Evolutionary conservation across 2,797 vertebrate genomes (phyloP), one percentile per base, ranked within the genome.

Genomic region (Calcarius lapponicus): DNA sequence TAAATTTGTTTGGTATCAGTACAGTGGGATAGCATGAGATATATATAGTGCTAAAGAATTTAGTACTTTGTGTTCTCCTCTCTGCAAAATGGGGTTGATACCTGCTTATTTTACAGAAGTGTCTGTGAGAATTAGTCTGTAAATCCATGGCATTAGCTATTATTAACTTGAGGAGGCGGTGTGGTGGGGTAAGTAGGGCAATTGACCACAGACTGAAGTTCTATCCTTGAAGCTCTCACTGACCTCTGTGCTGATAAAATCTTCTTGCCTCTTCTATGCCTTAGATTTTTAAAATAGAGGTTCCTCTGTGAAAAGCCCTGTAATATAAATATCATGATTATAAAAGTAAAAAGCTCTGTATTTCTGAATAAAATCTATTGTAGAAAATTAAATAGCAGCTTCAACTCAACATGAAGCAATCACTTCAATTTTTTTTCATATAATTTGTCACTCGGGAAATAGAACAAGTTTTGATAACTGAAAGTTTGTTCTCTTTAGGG

Each of bases 101-200:
- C 64, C 80, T 85, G 50, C 84, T 93, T 96, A 83, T 86, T 92
- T 92, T 78, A 58, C 76, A 58, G 38, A 69, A 69, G 72, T 56
- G 38, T 89, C 40, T 90, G 38, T 91, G 43, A 88, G 91, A 91
- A 88, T 95, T 97, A 96, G 62, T 69, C 79, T 88, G 69, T 83
- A 95, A 95, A 90, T 95, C 95, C 89, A 11, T 65, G 65, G 95
- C 45, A 75, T 96, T 97, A 93, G 87, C 95, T 95, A 95, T 95
- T 94, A 92, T 96, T 95, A 95, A 91, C 95, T 58, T 83, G 72
- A 80, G 81, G 86, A 92, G 84, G 73, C 64, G 81, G 75, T 91
- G 75, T 47, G 18, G 24, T 45, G 40, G 72, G 72, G 38, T 96
- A 91, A 96, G 62, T 94, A 96, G 95, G 92, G 80, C 85, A 80